These are phyloP conservation scores for Bombylius major DNA, from an alignment of 2,888 invertebrate genomes.

Conservation along the genomic window DNA sequence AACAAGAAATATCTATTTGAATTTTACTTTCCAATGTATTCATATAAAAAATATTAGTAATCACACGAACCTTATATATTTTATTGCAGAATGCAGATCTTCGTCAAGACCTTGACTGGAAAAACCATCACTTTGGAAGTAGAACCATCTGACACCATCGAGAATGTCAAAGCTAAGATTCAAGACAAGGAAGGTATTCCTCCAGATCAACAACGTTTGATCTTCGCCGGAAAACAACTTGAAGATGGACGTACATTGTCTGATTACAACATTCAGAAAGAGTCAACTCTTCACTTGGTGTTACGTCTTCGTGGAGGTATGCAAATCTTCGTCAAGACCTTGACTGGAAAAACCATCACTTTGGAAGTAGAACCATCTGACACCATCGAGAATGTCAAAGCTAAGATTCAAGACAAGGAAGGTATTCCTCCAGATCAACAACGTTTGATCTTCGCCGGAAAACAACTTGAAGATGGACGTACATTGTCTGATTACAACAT, in stretches of 20 bases:
- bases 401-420: constrained; percentile 18
- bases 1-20: too few species aligned
- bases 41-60: too few species aligned
- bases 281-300: constrained; percentile 42
- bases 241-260: constrained; percentile 71
- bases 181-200: constrained; percentile 27
- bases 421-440: constrained; percentile 19
- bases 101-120: constrained; percentile 25
- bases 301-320: constrained; percentile 84
- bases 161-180: constrained; percentile 25
- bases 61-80: too few species aligned
- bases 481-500: constrained; percentile 10
- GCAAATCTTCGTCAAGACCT: constrained; percentile 15
- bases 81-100: constrained; percentile 40
- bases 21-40: constrained; percentile 37
- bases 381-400: constrained; percentile 20
- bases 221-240: constrained; percentile 26
- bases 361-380: constrained; percentile 21
- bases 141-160: constrained; percentile 23
- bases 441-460: constrained; percentile 14
- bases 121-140: constrained; percentile 27
- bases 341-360: constrained; percentile 15
- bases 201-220: constrained; percentile 26
- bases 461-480: constrained; percentile 7
- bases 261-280: too few species aligned